These are phyloP conservation scores for Palythoa grandiflora DNA, from an alignment of 92 coral and sea anemone genomes.

Conservation along the genomic window DNA sequence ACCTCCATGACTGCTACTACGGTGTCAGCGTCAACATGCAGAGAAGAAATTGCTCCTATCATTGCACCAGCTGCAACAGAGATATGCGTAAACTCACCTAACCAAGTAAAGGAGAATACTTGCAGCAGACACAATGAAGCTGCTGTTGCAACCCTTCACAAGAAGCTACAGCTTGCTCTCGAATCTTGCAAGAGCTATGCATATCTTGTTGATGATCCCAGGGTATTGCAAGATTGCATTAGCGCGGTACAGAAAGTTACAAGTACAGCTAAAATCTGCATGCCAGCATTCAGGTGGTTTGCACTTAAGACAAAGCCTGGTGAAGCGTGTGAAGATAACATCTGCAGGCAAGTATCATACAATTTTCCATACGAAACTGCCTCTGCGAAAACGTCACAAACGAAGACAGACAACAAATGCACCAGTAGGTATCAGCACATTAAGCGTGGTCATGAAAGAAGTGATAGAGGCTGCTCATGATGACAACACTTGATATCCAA, in stretches of 20 bases:
- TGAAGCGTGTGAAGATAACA: constrained; percentile 34
- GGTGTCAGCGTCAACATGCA: neutral
- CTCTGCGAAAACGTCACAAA: constrained; percentile 43
- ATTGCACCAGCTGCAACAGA: neutral
- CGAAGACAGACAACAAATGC: neutral
- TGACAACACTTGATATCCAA: neutral
- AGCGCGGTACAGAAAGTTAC: constrained; percentile 23
- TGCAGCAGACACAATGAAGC: neutral
- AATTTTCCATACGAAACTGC: constrained; percentile 56
- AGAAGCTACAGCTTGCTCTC: constrained; percentile 38
- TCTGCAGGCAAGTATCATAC: constrained; percentile 45
- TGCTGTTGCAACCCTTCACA: constrained; percentile 7
- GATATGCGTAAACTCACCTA: neutral
- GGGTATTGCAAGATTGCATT: constrained; percentile 35
- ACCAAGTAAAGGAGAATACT: neutral
- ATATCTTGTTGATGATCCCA: constrained; percentile 36
- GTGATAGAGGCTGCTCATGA: neutral
- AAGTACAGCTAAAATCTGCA: constrained; percentile 22
- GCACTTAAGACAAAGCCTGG: constrained; percentile 46
- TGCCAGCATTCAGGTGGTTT: constrained; percentile 35
- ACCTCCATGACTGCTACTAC: constrained; percentile 10
- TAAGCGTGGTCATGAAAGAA: neutral
- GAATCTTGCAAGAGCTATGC: constrained; percentile 15
- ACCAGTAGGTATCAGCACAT: neutral
- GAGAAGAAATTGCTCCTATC: neutral